Base-by-base conservation (phyloP, 2,797 vertebrate genomes). In the Streptopelia turtur region DNA sequence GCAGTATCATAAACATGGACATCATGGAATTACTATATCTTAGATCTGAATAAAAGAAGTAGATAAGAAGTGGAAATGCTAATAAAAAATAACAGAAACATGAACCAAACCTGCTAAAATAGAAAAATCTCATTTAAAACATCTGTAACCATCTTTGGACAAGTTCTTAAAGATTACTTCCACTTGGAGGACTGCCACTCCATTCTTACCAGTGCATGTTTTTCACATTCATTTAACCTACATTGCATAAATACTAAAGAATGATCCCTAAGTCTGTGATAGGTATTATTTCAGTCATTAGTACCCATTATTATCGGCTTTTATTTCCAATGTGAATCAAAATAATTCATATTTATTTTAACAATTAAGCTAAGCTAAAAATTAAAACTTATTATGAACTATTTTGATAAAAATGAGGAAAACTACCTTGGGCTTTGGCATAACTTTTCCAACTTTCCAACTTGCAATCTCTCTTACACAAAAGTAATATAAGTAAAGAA, bases 161-260 rank as follows among this genome's bases (percentile, higher is more conserved):
- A 95, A 92, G 25, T 43, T 93, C 57, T 94, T 89, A 84, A 88
- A 92, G 35, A 93, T 55, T 94, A 94, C 60, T 94, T 94, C 39
- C 30, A 72, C 78, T 92, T 96, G 70, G 77, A 96, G 41, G 93
- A 97, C 97, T 70, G 83, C 25, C 60, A 93, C 20, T 65, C 47
- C 33, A 35, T 89, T 87, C 61, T 84, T 87, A 94, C 23, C 50
- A 96, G 79, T 59, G n/a, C 45, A 59, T 17, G 39, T 10, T 71
- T 96, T 95, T 93, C 65, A 84, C 53, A 94, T 77, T 80, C 15
- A 89, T 91, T 92, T 93, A 93, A 81, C 39, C 4, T 17, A 49
- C 4, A 28, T 61, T 83, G 81, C 59, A 61, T 56, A 95, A 97
- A 95, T 83, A 65, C 70, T 88, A 95, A 88, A 93, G 49, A 65